Conservation (phyloP, 2,888 invertebrate species). For the Aphodius granarius region DNA sequence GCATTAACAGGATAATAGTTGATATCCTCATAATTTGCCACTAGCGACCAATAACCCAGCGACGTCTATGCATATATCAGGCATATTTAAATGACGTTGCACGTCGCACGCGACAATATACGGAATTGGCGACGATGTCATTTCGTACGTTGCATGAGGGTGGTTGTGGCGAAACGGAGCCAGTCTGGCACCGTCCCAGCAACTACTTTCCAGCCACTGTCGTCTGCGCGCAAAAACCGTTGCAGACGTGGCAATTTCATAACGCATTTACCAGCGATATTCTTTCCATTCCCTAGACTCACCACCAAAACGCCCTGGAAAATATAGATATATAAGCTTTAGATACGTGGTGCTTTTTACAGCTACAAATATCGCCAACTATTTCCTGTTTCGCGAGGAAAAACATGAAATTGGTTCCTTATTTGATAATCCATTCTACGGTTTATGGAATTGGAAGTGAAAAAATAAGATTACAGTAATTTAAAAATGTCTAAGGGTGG, state of each 20-base stretch:
- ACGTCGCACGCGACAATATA: neutral
- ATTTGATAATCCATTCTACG: neutral
- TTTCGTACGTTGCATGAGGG: neutral
- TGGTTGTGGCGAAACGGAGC: neutral
- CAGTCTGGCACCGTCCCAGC: neutral
- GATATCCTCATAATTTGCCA: neutral
- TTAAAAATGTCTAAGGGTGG: no score
- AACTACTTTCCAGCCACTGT: neutral
- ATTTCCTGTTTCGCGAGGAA: constrained; percentile 18
- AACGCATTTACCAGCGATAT: neutral
- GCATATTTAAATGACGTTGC: neutral
- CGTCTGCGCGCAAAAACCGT: neutral
- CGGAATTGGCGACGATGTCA: neutral
- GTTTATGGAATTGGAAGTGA: neutral
- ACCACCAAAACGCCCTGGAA: neutral
- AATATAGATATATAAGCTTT: neutral
- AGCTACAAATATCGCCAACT: neutral
- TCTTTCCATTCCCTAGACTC: neutral
- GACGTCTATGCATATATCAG: neutral
- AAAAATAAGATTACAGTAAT: no score
- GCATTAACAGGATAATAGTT: neutral
- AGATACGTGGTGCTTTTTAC: neutral
- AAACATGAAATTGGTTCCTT: neutral
- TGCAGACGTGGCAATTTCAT: neutral
- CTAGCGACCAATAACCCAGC: neutral